Conservation (phyloP, 2,797 vertebrate species). For the Pterois miles region DNA sequence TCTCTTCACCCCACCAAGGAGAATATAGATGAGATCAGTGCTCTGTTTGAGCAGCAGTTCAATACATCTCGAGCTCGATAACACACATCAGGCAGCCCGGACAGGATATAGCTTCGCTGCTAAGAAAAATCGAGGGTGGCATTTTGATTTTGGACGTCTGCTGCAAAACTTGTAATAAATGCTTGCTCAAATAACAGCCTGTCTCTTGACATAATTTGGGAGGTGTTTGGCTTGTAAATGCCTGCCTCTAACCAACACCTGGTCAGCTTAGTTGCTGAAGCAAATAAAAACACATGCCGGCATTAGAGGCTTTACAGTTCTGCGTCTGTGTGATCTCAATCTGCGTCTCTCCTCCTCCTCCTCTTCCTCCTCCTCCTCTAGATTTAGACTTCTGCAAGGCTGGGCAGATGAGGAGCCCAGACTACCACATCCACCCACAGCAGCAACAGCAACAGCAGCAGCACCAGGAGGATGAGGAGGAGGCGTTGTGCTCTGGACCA, state of each 20-base stretch:
- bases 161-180: slow-evolving; percentile 64
- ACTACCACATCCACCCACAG: slow-evolving; percentile 83
- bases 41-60: slow-evolving; percentile 84
- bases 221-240: slow-evolving; percentile 56
- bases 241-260: slow-evolving; percentile 55
- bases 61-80: slow-evolving; percentile 80
- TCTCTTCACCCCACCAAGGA: slow-evolving; percentile 81
- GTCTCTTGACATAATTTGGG: slow-evolving; percentile 60
- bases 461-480: slow-evolving; percentile 78
- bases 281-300: slow-evolving; percentile 54
- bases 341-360: slow-evolving; percentile 17
- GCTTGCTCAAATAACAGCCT: slow-evolving; percentile 64
- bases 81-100: slow-evolving; percentile 71
- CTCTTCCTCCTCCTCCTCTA: slow-evolving; percentile 56
- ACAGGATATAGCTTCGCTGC: slow-evolving; percentile 67
- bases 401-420: slow-evolving; percentile 87
- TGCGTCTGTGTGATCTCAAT: slow-evolving; percentile 13
- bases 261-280: slow-evolving; percentile 49
- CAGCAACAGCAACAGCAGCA: slow-evolving; percentile 72
- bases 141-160: slow-evolving; percentile 64
- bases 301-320: slow-evolving; percentile 43
- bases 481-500: slow-evolving; percentile 82
- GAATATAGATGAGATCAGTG: slow-evolving; percentile 84
- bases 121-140: slow-evolving; percentile 67
- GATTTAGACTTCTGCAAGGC: slow-evolving; percentile 93